Conservation (phyloP, 2,113 vertebrate genomes). For the Glaucidium brasilianum region DNA sequence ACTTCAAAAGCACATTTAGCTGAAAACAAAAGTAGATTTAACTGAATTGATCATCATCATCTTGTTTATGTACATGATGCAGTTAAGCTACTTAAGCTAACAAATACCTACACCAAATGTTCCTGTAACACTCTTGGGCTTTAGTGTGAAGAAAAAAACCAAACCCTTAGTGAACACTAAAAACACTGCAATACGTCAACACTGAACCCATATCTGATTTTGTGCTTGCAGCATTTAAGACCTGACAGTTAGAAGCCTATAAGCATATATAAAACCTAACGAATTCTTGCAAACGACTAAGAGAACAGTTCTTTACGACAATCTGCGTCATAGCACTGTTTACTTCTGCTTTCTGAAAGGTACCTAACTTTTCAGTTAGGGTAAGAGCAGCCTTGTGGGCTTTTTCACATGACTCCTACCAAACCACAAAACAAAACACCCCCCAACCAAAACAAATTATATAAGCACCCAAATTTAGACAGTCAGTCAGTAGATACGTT, state of each 20-base stretch:
- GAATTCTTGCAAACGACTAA: not conserved
- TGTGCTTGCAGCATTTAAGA: not conserved
- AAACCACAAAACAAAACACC: constrained; percentile 62
- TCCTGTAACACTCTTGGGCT: not conserved
- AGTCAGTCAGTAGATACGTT: not conserved
- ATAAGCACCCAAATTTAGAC: constrained; percentile 3
- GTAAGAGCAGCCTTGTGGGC: not conserved
- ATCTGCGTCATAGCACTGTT: constrained; percentile 56
- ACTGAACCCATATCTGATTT: constrained; percentile 38
- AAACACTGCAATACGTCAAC: not conserved
- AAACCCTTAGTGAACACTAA: not conserved
- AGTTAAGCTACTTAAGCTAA: not conserved
- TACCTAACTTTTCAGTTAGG: constrained; percentile 21
- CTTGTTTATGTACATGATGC: not conserved
- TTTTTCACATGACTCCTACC: constrained; percentile 54
- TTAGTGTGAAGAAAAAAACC: not conserved
- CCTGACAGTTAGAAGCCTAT: not conserved
- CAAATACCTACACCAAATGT: not conserved
- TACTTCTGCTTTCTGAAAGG: constrained; percentile 53
- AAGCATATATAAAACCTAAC: not conserved
- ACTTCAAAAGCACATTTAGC: not conserved
- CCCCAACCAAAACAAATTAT: constrained; percentile 48
- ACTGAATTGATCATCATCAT: not conserved
- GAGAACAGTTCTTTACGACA: not conserved
- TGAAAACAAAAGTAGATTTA: not conserved